phyloP scores from a whole-genome alignment of 2,113 vertebrate genomes.

The Cynocephalus volans region DNA sequence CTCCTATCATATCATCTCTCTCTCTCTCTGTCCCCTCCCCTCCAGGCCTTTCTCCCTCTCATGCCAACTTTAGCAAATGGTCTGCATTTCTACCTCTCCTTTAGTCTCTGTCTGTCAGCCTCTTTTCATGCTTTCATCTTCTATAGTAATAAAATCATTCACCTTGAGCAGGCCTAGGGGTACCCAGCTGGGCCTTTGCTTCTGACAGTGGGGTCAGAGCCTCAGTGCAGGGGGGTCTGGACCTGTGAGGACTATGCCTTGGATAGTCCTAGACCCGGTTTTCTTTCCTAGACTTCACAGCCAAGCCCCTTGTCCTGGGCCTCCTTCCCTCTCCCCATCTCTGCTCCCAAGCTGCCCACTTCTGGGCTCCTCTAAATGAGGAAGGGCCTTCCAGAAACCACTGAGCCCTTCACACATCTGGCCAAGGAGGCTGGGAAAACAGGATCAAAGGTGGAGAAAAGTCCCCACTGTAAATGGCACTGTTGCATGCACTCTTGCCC shows the following conservation, averaged over 20 bases:
- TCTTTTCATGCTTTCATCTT: not conserved
- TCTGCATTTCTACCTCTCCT: not conserved
- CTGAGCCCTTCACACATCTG: not conserved
- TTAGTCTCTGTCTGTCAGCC: not conserved
- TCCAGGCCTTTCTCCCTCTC: not conserved
- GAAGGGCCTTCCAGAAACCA: not conserved
- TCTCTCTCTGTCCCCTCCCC: no score
- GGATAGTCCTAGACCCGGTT: not conserved
- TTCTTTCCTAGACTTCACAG: not conserved
- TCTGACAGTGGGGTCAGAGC: not conserved
- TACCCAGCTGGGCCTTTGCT: not conserved
- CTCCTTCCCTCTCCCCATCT: not conserved
- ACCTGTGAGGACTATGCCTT: not conserved
- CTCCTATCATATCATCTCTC: not conserved
- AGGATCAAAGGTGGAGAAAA: not conserved
- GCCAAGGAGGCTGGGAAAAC: not conserved
- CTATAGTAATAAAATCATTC: not conserved
- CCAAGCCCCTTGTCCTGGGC: no score
- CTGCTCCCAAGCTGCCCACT: no score
- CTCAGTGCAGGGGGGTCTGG: not conserved
- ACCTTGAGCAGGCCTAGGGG: not conserved
- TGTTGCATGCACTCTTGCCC: not conserved
- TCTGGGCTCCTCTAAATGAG: not conserved
- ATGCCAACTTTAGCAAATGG: not conserved
- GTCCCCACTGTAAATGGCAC: not conserved